phyloP scores from a whole-genome alignment of 2,113 vertebrate genomes.

The Eulemur macaco region DNA sequence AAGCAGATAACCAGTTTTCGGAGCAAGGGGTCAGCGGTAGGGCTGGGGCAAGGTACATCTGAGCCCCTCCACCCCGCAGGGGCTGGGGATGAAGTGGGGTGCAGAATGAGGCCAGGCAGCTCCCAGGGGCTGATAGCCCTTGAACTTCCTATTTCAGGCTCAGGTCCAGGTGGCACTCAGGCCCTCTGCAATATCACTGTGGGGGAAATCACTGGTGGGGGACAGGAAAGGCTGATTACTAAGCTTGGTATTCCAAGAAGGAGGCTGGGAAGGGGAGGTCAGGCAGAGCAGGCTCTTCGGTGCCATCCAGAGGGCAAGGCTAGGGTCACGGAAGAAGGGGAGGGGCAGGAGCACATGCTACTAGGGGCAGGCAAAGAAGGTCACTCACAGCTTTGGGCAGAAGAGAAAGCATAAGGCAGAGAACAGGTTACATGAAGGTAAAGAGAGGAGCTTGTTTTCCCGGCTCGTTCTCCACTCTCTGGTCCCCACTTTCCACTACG shows the following conservation, averaged over 20 bases:
- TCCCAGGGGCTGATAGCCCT: background rate
- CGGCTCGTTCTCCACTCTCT: background rate
- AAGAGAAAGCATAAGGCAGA: background rate
- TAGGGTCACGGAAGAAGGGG: background rate
- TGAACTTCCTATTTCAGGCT: background rate
- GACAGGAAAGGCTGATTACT: background rate
- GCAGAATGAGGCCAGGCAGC: background rate
- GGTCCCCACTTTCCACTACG: background rate
- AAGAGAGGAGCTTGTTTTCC: accelerated
- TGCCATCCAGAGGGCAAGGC: background rate
- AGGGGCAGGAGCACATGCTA: background rate
- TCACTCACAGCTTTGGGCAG: background rate
- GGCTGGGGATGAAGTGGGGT: background rate
- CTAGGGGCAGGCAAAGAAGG: background rate
- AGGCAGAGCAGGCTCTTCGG: background rate
- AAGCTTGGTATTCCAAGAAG: background rate
- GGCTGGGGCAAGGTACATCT: background rate
- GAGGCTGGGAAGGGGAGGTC: background rate
- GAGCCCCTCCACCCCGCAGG: background rate
- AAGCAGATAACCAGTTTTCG: slow-evolving; percentile 56
- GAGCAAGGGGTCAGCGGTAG: slow-evolving; percentile 31
- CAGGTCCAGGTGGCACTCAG: background rate
- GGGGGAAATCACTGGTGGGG: background rate
- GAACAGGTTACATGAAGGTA: accelerated
- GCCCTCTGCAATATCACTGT: background rate